Base-by-base conservation (phyloP, 1,140 invertebrate species). In the Sitophilus oryzae region DNA sequence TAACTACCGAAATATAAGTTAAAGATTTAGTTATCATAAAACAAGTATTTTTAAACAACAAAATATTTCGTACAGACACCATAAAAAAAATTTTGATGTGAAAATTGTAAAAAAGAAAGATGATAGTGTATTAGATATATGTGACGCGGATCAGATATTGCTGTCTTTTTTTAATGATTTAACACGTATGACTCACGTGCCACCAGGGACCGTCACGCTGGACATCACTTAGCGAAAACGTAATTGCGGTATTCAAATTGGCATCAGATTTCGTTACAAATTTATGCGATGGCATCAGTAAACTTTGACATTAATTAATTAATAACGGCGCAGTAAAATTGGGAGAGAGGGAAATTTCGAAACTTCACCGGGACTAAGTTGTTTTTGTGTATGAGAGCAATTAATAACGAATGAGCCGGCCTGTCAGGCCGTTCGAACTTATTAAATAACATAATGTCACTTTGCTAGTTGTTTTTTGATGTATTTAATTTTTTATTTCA, bases 241-340 rank as follows among this genome's bases (percentile, higher is more conserved):
- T 30, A 30, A 30, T 30, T 30, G 25, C 25, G 25, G 25, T 6
- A 30, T 30, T 30, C 25, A 30, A 30, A 30, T 30, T 30, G 25
- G 25, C 46, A 40, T 16, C 53, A 56, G 53, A 49, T 56, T 56
- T 49, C 53, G 40, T 56, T 56, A 56, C 45, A 56, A 56, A 56
- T 49, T 56, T 49, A 56, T 56, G 34, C 43, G 20, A 37, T 56
- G 55, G 47, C 48, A 57, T 57, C 55, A 45, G 55, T 51, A 57
- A 57, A 46, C 55, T 51, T 51, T 57, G 48, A 57, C 48, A 57
- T 52, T 57, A 57, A 57, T 57, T 57, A 57, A 57, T 57, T 56
- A 56, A 44, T 56, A 57, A 40, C 18, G 48, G 37, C 41, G 48
- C 49, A 57, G 51, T 57, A 52, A 57, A 57, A 57, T 57, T 57